Evolutionary conservation across 2,888 invertebrate genomes (phyloP).

Genomic region (Prostheceraeus crozeri): DNA sequence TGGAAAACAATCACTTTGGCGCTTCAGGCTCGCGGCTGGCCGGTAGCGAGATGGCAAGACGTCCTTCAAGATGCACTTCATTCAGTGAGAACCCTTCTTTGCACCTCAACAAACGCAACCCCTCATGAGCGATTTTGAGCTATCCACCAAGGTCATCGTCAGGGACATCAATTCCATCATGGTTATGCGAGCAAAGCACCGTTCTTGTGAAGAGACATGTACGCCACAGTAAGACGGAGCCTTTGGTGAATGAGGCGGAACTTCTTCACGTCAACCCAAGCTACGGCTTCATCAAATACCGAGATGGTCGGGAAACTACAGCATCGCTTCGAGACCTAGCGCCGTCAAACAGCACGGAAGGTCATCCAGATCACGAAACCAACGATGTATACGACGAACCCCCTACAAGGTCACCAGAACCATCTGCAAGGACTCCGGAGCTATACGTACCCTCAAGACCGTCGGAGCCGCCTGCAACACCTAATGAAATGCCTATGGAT

Average conservation of each 20-base stretch:
- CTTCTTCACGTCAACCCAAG: constrained; percentile 32
- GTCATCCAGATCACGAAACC: no score
- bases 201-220: constrained; percentile 24
- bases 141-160: constrained; percentile 14
- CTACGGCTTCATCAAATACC: constrained; percentile 35
- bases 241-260: constrained; percentile 17
- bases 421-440: no score
- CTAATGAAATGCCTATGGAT: no score
- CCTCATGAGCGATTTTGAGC: constrained; percentile 29
- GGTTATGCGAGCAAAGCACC: constrained; percentile 23
- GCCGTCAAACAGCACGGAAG: no score
- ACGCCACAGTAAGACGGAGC: constrained; percentile 14
- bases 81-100: constrained; percentile 32
- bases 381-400: no score
- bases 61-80: constrained; percentile 28
- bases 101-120: constrained; percentile 27
- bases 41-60: neutral
- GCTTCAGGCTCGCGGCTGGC: constrained; percentile 13
- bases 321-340: constrained; percentile 35
- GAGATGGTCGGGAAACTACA: constrained; percentile 37
- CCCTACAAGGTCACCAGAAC: no score
- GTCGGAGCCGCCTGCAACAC: no score
- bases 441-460: no score
- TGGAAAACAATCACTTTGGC: constrained; percentile 32
- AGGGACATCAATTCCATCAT: constrained; percentile 6